Conservation (phyloP, 2,797 vertebrate genomes). For the Masticophis lateralis region DNA sequence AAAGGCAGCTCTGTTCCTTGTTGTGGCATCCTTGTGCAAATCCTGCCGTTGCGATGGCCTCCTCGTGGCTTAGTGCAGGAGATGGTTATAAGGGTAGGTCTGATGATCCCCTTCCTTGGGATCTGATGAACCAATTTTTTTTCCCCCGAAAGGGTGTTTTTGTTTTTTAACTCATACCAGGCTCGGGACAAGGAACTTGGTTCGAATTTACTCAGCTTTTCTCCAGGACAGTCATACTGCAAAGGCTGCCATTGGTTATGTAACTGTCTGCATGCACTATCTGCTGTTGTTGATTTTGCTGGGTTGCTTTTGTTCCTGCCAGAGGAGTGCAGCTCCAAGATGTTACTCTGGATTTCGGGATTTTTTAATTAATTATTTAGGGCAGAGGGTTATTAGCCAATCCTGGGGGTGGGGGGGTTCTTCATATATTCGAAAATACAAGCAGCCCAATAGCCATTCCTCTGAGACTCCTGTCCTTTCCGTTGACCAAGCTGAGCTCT, state of each 20-base stretch:
- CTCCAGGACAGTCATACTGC: neutral
- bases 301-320: no score
- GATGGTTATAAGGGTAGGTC: neutral
- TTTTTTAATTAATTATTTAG: neutral
- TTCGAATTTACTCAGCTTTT: neutral
- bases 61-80: neutral
- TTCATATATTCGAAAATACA: neutral
- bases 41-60: neutral
- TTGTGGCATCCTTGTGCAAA: neutral
- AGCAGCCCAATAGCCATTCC: no score
- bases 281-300: neutral
- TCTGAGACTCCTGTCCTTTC: neutral
- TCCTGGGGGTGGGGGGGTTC: no score
- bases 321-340: neutral
- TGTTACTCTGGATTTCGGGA: neutral
- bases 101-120: neutral
- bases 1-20: neutral
- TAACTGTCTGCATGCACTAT: neutral
- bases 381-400: neutral
- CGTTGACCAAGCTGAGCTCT: neutral
- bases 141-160: neutral
- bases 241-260: neutral
- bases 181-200: neutral
- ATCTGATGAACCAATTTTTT: accelerated
- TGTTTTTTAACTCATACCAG: neutral